Base-by-base conservation (phyloP, 2,113 vertebrate genomes). In the Cettia cetti region DNA sequence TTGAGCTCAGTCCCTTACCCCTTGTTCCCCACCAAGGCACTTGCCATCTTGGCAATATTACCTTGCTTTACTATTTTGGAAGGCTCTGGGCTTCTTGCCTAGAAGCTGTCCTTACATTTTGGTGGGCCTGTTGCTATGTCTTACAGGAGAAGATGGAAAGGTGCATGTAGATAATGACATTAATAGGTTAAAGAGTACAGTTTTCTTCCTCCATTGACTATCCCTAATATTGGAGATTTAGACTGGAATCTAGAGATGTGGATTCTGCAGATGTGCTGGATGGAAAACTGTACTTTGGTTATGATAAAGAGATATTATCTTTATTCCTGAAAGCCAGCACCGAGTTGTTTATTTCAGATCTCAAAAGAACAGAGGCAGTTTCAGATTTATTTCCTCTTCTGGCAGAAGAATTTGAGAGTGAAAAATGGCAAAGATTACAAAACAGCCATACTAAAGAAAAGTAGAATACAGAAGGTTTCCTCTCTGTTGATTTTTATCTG, bases 341-440 rank as follows among this genome's bases (percentile, higher is more conserved):
- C 0, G 1, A 40, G 47, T 89, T 89, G 64, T 86, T 96, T 87
- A 78, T 84, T 96, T 95, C 53, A 4, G 35, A 45, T 71, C 74
- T 82, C 52, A n/a, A 39, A 72, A 71, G 81, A 89, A 71, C 49
- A 64, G 87, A 54, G 90, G 39, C 35, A 54, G 44, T 89, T 92
- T 79, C 84, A 89, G 89, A 86, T 92, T 92, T 86, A 82, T 96
- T 90, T 94, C 84, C 53, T 93, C 60, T 91, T 89, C 45, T 87
- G 84, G 74, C 90, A 94, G 90, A 87, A 94, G 93, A 91, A 66
- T 13, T 56, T 39, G 30, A 82, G 65, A 52, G 44, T 78, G 59
- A 94, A 90, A 60, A 83, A 90, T 72, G 40, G 65, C 61, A 79
- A 68, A 85, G 77, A 82, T 87, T 94, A 71, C 35, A 75, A n/a